Base-by-base conservation (phyloP, 2,113 vertebrate genomes). In the Thalassarche chlororhynchos region DNA sequence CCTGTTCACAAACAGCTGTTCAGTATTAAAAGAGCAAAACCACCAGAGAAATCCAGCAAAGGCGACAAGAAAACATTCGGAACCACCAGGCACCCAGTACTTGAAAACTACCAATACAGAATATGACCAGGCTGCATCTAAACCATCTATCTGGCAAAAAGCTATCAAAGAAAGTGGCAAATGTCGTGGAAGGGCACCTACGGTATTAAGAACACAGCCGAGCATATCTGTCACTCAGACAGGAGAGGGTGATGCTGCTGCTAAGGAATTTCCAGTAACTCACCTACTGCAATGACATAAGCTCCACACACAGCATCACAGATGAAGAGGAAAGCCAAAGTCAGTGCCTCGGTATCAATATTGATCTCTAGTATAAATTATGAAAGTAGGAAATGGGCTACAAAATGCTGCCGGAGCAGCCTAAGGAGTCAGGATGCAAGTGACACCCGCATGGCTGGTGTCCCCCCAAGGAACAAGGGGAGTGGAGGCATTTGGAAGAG, bases 371-470 rank as follows among this genome's bases (percentile, higher is more conserved):
- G 23, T 3, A 4, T 40, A 8, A 32, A 62, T 34, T 47, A 61
- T 9, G 1, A 32, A 84, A 87, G 10, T 3, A 72, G 40, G 17
- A 81, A 80, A 61, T 0, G 1, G 42, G 55, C 49, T 40, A 74
- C 38, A n/a, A 51, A 90, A 76, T 2, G 17, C 14, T 3, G 0
- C 8, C 1, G 3, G 9, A 69, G 26, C 17, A 34, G 18, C 19
- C 42, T 38, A 34, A 34, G 70, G 7, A 84, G 57, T 14, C 0
- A 7, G 11, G 26, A 64, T 26, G 17, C 10, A 47, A 32, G 13
- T 77, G 58, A 34, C 31, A 58, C 32, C 29, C 19, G 4, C 0
- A 0, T 9, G 18, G 44, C 5, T 62, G 17, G 20, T 69, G 29
- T 7, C 16, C n/a, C 42, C 25, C 16, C 31, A 24, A 10, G n/a